Percentiles rank a stretch among this genome's conserved stretches.
Conservation (phyloP, 1,140 invertebrate species). For the Hycleus cichorii region DNA sequence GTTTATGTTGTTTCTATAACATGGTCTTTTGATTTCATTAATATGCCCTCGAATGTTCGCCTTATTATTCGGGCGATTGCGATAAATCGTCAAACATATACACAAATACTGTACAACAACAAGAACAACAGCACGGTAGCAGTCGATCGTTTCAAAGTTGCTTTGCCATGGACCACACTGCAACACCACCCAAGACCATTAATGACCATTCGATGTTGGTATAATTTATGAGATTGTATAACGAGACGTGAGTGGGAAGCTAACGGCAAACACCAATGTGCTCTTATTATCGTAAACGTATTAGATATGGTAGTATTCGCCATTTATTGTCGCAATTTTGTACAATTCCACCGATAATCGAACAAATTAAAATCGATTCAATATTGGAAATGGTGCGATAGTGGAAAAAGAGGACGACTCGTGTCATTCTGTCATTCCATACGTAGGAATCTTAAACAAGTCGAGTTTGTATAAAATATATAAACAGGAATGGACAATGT, state of each 20-base stretch:
- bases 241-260: conserved; percentile 30
- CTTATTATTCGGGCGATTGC: no score
- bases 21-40: conserved; percentile 11
- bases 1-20: conserved; percentile 11
- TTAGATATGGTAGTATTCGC: conserved; percentile 23
- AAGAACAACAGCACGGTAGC: no score
- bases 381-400: neutral
- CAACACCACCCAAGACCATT: conserved; percentile 31
- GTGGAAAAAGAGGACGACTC: neutral
- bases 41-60: neutral
- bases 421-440: conserved; percentile 11
- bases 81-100: no score
- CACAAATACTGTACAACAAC: no score
- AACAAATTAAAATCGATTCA: neutral
- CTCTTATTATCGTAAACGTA: conserved; percentile 32
- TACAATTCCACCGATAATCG: neutral
- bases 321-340: neutral
- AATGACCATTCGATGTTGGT: conserved; percentile 35
- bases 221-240: conserved; percentile 31
- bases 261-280: conserved; percentile 22
- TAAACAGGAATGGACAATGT: conserved; percentile 6
- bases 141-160: no score
- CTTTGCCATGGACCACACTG: conserved; percentile 21
- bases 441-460: conserved; percentile 8
- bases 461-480: conserved; percentile 6